Conservation (phyloP, 2,888 invertebrate genomes). For the Leptopilina myrica region DNA sequence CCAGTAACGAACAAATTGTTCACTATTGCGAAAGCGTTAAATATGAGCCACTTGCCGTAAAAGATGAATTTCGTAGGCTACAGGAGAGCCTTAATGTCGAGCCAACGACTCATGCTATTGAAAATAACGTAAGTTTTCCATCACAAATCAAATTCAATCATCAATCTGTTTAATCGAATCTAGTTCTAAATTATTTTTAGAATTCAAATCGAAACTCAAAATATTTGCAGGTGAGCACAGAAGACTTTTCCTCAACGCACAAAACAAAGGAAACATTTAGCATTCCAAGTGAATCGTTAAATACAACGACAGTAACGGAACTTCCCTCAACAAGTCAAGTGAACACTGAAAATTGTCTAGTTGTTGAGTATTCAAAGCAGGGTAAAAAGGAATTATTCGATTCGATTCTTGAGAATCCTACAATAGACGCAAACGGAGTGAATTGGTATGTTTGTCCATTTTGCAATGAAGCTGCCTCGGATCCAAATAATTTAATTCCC, state of each 20-base stretch:
- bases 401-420: slow-evolving; percentile 68
- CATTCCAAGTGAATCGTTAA: slow-evolving; percentile 62
- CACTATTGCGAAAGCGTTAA: slow-evolving; percentile 70
- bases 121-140: slow-evolving; percentile 61
- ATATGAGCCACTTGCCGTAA: slow-evolving; percentile 65
- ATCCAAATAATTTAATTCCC: slow-evolving; percentile 65
- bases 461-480: slow-evolving; percentile 71
- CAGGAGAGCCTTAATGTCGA: slow-evolving; percentile 64
- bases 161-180: too few relatives aligned
- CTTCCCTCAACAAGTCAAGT: slow-evolving; percentile 68
- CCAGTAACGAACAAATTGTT: slow-evolving; percentile 65
- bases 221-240: slow-evolving; percentile 57
- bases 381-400: slow-evolving; percentile 68
- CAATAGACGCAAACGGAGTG: slow-evolving; percentile 69
- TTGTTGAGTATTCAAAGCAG: slow-evolving; percentile 70
- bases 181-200: too few relatives aligned
- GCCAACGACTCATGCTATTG: slow-evolving; percentile 59
- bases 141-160: background rate
- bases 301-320: slow-evolving; percentile 57
- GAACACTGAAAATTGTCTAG: slow-evolving; percentile 61
- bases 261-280: slow-evolving; percentile 42
- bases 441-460: slow-evolving; percentile 74
- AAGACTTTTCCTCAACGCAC: slow-evolving; percentile 60
- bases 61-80: slow-evolving; percentile 66
- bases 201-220: too few relatives aligned